Evolutionary conservation across 2,113 vertebrate species (phyloP).

Genomic region (Chamaea fasciata): DNA sequence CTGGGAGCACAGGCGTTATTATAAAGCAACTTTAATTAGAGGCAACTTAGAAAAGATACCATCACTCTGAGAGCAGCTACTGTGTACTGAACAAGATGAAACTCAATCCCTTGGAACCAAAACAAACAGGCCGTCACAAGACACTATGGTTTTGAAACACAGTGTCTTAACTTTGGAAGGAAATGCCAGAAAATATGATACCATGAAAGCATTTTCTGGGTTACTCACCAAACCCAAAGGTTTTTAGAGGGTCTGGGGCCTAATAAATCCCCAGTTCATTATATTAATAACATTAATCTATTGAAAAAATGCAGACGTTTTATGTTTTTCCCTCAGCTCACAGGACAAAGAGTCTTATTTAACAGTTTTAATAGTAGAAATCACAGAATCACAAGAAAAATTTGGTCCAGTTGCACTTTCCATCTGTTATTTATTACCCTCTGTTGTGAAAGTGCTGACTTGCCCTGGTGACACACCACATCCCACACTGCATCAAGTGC

Average conservation of each 20-base stretch:
- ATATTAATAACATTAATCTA: background rate
- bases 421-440: background rate
- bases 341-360: background rate
- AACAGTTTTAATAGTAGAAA: background rate
- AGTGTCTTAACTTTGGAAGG: background rate
- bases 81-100: conserved; percentile 15
- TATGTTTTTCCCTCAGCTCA: background rate
- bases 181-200: background rate
- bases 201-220: background rate
- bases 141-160: background rate
- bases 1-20: background rate
- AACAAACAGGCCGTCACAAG: conserved; percentile 30
- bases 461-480: background rate
- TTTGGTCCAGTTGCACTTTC: background rate
- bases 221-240: background rate
- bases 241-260: background rate
- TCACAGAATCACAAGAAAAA: background rate
- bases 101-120: background rate
- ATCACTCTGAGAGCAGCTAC: background rate
- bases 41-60: background rate
- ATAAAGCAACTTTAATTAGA: conserved; percentile 36
- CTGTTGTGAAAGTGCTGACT: background rate
- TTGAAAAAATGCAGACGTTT: background rate
- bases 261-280: background rate
- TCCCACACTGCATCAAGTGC: accelerated